Base-by-base conservation (phyloP, 2,888 invertebrate species). In the Scaeva pyrastri region DNA sequence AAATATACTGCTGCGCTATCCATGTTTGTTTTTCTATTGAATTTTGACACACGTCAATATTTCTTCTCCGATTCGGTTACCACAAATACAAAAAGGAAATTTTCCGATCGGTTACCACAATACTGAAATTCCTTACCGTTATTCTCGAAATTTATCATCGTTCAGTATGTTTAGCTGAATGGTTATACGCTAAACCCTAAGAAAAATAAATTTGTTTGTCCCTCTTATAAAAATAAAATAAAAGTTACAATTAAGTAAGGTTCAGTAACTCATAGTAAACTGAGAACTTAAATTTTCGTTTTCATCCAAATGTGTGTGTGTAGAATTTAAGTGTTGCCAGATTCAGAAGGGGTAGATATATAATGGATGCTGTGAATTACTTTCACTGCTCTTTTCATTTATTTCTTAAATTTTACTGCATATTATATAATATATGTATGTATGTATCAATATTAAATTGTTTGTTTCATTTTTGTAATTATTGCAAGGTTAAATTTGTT, bases 391-490 rank as follows among this genome's bases (percentile, higher is more conserved):
- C 6, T 23, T 23, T 52, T 64, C 45, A n/a, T 26, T 64, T 45
- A 45, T 50, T 36, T 6, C 21, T 36, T 66, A 50, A 66, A 31
- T 50, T 31, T 66, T 36, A 50, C n/a, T 50, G 48, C 14, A 39
- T 58, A 36, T 36, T 10, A 11, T 43, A 45, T 26, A 23, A 26
- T 45, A 2, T 16, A 66, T 48, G 26, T 31, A 41, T 56, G 39
- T 41, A 16, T 70, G 23, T 71, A 23, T 52, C 21, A 70, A 52
- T 21, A 56, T 43, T 41, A 5, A 23, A 62, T 62, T 23, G 1
- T 31, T 64, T 23, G 10, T 52, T 55, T 21, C 23, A 1, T 26
- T 50, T 39, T 16, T 41, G 48, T 66, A 19, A 31, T 16, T 31
- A 31, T 16, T 55, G 21, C 45, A 48, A 48, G 1, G 50, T 14